phyloP scores from a whole-genome alignment of 37 sponge, comb jelly and placozoan genomes.

The Ephydatia muelleri region DNA sequence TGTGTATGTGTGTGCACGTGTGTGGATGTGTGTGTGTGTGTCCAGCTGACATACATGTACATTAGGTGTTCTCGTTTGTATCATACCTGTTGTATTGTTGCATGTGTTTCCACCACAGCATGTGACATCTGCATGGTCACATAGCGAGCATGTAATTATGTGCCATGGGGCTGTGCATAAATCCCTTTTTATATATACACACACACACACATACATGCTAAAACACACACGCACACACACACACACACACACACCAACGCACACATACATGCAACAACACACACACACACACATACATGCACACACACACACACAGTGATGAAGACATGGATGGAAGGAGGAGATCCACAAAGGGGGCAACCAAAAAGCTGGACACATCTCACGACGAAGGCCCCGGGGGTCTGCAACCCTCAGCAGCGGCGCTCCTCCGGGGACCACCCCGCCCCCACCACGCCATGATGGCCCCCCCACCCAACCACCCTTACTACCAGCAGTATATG shows the following conservation, averaged over 20 bases:
- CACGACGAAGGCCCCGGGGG: not conserved
- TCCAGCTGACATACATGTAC: not conserved
- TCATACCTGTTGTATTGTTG: too few relatives aligned
- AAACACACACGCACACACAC: too few relatives aligned
- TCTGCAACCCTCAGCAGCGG: not conserved
- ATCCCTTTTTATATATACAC: not conserved
- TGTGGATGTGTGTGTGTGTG: constrained; percentile 28
- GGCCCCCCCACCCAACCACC: constrained; percentile 4
- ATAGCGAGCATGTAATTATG: too few relatives aligned
- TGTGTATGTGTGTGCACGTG: constrained; percentile 29
- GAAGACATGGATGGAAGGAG: constrained; percentile 11
- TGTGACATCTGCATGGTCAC: too few relatives aligned
- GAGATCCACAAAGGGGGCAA: not conserved
- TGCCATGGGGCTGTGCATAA: too few relatives aligned
- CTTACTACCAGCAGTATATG: constrained; percentile 33
- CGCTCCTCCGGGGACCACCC: not conserved
- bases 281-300: too few relatives aligned
- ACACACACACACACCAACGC: too few relatives aligned
- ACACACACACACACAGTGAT: constrained; percentile 21
- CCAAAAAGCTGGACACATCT: not conserved
- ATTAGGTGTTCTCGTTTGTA: not conserved
- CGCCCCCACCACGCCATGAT: not conserved
- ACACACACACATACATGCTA: not conserved
- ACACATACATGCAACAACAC: too few relatives aligned
- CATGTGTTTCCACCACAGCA: too few relatives aligned